Evolutionary conservation across 2,797 vertebrate genomes (phyloP).

Genomic region (Dendrocincla fuliginosa): DNA sequence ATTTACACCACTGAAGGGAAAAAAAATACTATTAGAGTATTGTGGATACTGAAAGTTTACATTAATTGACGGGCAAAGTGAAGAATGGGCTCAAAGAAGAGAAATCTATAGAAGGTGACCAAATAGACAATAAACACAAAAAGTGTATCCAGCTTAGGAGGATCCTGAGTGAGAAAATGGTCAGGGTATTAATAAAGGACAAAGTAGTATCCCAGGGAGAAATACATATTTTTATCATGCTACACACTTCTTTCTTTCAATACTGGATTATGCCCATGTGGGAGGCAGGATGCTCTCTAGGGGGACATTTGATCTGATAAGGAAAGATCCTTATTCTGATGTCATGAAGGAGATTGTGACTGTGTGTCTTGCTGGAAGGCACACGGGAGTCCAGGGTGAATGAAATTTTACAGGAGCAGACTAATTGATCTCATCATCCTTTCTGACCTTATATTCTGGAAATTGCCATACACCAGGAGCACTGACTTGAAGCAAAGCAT

Average conservation of each 20-base stretch:
- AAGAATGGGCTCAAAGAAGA: not conserved
- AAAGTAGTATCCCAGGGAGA: not conserved
- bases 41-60: not conserved
- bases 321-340: not conserved
- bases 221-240: not conserved
- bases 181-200: not conserved
- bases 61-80: not conserved
- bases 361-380: not conserved
- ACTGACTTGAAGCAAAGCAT: not conserved
- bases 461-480: not conserved
- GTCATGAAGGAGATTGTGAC: not conserved
- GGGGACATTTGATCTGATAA: not conserved
- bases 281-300: not conserved
- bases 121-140: not conserved
- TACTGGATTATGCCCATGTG: not conserved
- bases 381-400: not conserved
- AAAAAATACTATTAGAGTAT: not conserved
- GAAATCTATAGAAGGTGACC: not conserved
- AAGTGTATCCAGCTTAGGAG: not conserved
- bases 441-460: constrained; percentile 10
- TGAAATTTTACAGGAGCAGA: not conserved
- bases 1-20: not conserved
- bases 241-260: not conserved
- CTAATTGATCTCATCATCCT: not conserved
- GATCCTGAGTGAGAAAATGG: not conserved